Conservation (phyloP, 2,797 vertebrate species). For the Gadopsis marmoratus region DNA sequence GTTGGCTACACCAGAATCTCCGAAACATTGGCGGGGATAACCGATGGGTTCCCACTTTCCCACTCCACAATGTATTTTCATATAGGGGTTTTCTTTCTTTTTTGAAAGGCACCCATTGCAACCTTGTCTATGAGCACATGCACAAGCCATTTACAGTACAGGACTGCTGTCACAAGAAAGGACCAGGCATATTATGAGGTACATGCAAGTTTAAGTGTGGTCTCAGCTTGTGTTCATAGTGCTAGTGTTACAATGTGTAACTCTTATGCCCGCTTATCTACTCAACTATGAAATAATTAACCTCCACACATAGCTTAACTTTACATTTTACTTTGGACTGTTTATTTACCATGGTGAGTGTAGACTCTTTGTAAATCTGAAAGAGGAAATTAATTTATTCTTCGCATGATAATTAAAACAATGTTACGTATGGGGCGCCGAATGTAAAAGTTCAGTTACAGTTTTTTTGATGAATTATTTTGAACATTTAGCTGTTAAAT, state of each 20-base stretch:
- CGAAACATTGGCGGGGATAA: too few relatives aligned
- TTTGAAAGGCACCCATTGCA: not conserved
- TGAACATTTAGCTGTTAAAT: too few relatives aligned
- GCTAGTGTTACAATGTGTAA: not conserved
- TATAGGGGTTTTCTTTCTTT: not conserved
- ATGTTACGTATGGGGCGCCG: too few relatives aligned
- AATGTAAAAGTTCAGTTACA: too few relatives aligned
- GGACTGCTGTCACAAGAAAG: not conserved
- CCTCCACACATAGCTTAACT: slow-evolving; percentile 9
- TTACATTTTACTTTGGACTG: slow-evolving; percentile 38
- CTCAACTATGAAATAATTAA: not conserved
- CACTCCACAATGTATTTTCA: slow-evolving; percentile 1
- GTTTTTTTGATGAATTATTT: too few relatives aligned
- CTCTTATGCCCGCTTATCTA: not conserved
- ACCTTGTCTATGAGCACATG: not conserved
- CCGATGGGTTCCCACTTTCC: not conserved
- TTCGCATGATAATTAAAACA: too few relatives aligned
- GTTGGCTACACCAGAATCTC: too few relatives aligned
- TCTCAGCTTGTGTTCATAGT: not conserved
- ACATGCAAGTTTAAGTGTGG: not conserved
- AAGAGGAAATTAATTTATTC: too few relatives aligned
- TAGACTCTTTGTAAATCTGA: slow-evolving; percentile 20
- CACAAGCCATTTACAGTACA: not conserved
- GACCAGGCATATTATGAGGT: not conserved
- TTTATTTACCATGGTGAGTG: slow-evolving; percentile 35